Evolutionary conservation across 2,888 invertebrate genomes (phyloP).

Genomic region (Drosophila antonietae): DNA sequence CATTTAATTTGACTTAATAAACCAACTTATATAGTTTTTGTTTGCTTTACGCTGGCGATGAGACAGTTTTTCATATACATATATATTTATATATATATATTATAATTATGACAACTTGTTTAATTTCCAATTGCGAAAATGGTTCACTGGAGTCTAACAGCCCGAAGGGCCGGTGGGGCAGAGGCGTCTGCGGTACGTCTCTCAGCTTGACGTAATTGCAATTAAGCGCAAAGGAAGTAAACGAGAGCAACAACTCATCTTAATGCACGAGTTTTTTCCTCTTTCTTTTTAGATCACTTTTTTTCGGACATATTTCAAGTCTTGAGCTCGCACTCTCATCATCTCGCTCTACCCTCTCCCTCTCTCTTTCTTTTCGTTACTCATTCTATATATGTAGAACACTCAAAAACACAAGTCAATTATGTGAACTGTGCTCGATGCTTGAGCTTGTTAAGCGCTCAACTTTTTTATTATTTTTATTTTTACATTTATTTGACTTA

Average conservation of each 20-base stretch:
- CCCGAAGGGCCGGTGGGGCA: not conserved
- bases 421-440: conserved; percentile 58
- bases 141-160: conserved; percentile 23
- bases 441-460: conserved; percentile 72
- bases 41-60: conserved; percentile 5
- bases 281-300: conserved; percentile 14
- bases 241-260: conserved; percentile 43
- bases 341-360: not conserved
- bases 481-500: conserved; percentile 32
- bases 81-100: conserved; percentile 22
- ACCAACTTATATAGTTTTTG: conserved; percentile 22
- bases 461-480: conserved; percentile 21
- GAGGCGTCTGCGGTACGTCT: not conserved
- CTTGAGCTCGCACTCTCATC: conserved; percentile 1
- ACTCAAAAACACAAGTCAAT: conserved; percentile 67
- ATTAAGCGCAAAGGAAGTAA: conserved; percentile 72
- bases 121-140: conserved; percentile 61
- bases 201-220: conserved; percentile 69
- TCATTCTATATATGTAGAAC: conserved; percentile 31
- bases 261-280: conserved; percentile 17
- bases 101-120: conserved; percentile 69
- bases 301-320: conserved; percentile 28
- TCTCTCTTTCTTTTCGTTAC: not conserved
- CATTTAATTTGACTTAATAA: conserved; percentile 69
- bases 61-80: conserved; percentile 18